Base-by-base conservation (phyloP, 2,113 vertebrate species). In the Chlorodrepanis virens region DNA sequence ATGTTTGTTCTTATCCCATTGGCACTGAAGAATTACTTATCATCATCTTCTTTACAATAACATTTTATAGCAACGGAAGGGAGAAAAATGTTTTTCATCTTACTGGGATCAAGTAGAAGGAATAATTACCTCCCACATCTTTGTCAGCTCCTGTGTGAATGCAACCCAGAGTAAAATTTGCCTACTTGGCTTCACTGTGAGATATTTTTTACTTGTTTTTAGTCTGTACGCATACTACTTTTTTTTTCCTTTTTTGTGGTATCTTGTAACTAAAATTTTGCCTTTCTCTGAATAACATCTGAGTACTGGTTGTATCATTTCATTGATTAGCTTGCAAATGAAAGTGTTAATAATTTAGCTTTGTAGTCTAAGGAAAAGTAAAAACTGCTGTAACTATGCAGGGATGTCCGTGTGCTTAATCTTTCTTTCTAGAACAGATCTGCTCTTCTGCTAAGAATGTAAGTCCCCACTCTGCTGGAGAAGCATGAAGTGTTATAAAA, bases 81-180 rank as follows among this genome's bases (percentile, higher is more conserved):
- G 35, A 89, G 54, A 83, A 92, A 89, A 90, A 52, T 59, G 21
- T 67, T 89, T 89, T 54, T 76, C 5, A 9, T 75, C 56, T 78
- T 80, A 50, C 42, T 50, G 64, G 50, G 56, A 80, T 89, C 37
- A 91, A 69, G 45, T 57, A 56, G 54, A 92, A 92, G 72, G 87
- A 72, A 77, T 87, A 89, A 91, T 94, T 93, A 49, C 72, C 64
- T 89, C 87, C 64, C 56, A 90, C 93, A 77, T 60, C 21, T 83
- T 49, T 77, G 52, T 77, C 77, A 89, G 68, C 20, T 89, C 42
- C 64, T 69, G 20, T 72, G 17, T 70, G 54, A 91, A 86, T 54
- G 37, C 39, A 89, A 77, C 12, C 20, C 17, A 49, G 50, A 81
- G 83, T 74, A 91, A 74, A 59, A 94, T 77, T 67, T 77, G 8